Percentiles rank a stretch among this genome's conserved stretches.
These are phyloP conservation scores for Rachycentron canadum DNA, from an alignment of 2,797 vertebrate species.

Conservation along the genomic window DNA sequence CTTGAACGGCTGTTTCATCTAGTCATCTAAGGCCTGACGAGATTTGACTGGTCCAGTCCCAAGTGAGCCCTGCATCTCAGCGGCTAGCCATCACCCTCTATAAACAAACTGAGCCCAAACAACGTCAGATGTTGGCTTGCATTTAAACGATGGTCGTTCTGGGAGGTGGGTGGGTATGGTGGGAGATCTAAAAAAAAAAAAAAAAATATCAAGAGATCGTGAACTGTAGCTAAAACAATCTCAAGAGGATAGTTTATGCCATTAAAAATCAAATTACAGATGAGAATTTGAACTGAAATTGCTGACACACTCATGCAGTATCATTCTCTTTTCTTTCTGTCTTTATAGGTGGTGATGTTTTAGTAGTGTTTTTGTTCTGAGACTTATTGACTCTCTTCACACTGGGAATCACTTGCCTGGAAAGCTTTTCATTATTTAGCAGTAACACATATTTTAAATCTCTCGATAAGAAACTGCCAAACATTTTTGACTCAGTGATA, in stretches of 20 bases:
- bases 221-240: conserved; percentile 38
- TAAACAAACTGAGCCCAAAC: conserved; percentile 75
- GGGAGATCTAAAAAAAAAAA: conserved; percentile 19
- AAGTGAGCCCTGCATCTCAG: conserved; percentile 79
- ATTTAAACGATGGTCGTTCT: conserved; percentile 64
- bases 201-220: conserved; percentile 40
- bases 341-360: conserved; percentile 32
- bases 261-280: conserved; percentile 33
- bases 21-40: conserved; percentile 78
- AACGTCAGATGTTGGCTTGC: conserved; percentile 76
- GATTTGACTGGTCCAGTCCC: conserved; percentile 84
- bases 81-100: conserved; percentile 77
- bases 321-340: conserved; percentile 17
- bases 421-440: conserved; percentile 55
- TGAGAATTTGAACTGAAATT: conserved; percentile 40
- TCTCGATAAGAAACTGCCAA: conserved; percentile 22
- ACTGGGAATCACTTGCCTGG: conserved; percentile 34
- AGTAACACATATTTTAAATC: conserved; percentile 23
- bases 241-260: conserved; percentile 23
- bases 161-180: conserved; percentile 38
- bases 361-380: conserved; percentile 21
- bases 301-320: conserved; percentile 26
- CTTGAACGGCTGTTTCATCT: conserved; percentile 85
- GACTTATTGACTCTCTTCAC: conserved; percentile 40
- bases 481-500: conserved; percentile 25